Conservation (phyloP, 2,888 invertebrate species). For the Synanthedon myopaeformis region DNA sequence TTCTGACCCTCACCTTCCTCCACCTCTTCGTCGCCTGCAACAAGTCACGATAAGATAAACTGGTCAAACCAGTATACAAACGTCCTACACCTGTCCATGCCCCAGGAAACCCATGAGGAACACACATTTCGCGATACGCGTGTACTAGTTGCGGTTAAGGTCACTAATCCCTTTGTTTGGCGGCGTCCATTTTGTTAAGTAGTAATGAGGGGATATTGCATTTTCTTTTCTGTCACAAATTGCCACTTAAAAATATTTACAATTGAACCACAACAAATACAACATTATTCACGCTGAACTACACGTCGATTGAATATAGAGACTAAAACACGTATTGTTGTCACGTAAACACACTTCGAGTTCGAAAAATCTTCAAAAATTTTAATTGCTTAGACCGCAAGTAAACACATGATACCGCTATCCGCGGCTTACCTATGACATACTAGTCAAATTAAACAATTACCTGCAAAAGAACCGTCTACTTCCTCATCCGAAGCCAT, state of each 20-base stretch:
- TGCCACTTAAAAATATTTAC: slow-evolving; percentile 70
- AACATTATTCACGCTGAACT: slow-evolving; percentile 23
- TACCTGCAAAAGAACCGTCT: slow-evolving; percentile 89
- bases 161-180: slow-evolving; percentile 82
- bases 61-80: slow-evolving; percentile 51
- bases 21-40: slow-evolving; percentile 76
- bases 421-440: slow-evolving; percentile 71
- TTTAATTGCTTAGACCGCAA: slow-evolving; percentile 69
- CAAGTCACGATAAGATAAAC: slow-evolving; percentile 42
- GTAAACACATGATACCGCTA: slow-evolving; percentile 73
- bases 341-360: slow-evolving; percentile 16
- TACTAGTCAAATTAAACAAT: slow-evolving; percentile 68
- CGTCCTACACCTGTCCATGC: slow-evolving; percentile 28
- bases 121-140: slow-evolving; percentile 30
- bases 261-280: slow-evolving; percentile 54
- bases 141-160: slow-evolving; percentile 63
- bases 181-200: slow-evolving; percentile 84
- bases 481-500: slow-evolving; percentile 92
- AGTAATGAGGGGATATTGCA: slow-evolving; percentile 77
- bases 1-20: slow-evolving; percentile 76
- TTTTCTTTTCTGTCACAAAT: slow-evolving; percentile 72
- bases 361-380: slow-evolving; percentile 44
- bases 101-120: slow-evolving; percentile 27
- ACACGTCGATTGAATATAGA: slow-evolving; percentile 18
- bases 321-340: slow-evolving; percentile 12